Conservation (phyloP, 2,113 vertebrate species). For the Xyrauchen texanus region DNA sequence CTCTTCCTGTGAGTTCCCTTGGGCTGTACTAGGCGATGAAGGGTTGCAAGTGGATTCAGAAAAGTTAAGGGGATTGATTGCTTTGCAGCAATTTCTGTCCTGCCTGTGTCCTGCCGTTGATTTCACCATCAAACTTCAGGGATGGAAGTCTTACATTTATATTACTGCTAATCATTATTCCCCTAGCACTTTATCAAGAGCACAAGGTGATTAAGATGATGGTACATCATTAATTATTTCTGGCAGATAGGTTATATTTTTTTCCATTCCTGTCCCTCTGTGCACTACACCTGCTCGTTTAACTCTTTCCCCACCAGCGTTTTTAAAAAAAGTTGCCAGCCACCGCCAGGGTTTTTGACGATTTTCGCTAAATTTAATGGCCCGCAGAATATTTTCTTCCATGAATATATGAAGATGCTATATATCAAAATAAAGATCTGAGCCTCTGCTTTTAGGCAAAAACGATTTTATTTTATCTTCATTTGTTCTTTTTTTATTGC, state of each 20-base stretch:
- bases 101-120: constrained; percentile 62
- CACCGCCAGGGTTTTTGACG: too few species aligned
- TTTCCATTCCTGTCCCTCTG: background rate
- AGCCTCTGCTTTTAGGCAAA: too few species aligned
- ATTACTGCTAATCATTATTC: constrained; percentile 71
- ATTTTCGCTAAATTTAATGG: too few species aligned
- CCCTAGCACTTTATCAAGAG: constrained; percentile 57
- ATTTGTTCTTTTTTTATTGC: too few species aligned
- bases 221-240: constrained; percentile 55
- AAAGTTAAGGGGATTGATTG: constrained; percentile 75
- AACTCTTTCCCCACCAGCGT: too few species aligned
- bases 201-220: constrained; percentile 55
- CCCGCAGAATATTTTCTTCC: too few species aligned
- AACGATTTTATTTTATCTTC: too few species aligned
- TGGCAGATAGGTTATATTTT: constrained; percentile 44
- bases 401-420: too few species aligned
- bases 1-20: constrained; percentile 62
- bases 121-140: constrained; percentile 59
- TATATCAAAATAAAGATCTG: too few species aligned
- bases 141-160: constrained; percentile 69
- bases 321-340: too few species aligned
- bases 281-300: background rate
- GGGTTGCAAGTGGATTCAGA: constrained; percentile 68
- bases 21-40: constrained; percentile 56
- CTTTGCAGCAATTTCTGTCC: constrained; percentile 71